These are phyloP conservation scores for Belgica antarctica DNA, from an alignment of 2,888 invertebrate genomes.

Conservation along the genomic window DNA sequence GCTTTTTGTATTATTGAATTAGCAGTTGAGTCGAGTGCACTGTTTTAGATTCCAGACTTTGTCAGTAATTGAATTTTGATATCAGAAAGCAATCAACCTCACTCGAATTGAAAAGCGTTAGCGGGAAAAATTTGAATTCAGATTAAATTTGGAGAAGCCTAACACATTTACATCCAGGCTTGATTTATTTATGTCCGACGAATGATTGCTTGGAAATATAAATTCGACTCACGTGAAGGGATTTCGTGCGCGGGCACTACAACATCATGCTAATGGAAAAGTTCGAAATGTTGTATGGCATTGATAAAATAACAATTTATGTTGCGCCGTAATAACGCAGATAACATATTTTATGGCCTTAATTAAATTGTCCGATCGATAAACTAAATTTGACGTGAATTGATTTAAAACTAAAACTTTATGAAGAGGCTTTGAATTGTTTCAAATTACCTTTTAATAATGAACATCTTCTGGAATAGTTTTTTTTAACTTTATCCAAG, in stretches of 20 bases:
- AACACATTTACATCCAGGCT: constrained; percentile 7
- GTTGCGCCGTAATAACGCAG: neutral
- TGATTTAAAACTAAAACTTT: no score
- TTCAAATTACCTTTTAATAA: no score
- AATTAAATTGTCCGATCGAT: neutral
- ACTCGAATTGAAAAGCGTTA: neutral
- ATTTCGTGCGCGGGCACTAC: no score
- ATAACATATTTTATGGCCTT: constrained; percentile 6
- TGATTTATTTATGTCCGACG: neutral
- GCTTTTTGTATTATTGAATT: neutral
- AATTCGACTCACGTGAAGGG: no score
- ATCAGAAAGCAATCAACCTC: neutral
- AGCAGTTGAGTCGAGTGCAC: neutral
- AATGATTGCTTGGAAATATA: no score
- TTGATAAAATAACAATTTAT: neutral
- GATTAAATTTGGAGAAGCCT: neutral
- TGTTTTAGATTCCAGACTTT: neutral
- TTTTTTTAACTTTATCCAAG: no score
- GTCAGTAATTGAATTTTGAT: neutral
- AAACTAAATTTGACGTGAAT: neutral
- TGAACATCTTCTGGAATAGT: no score
- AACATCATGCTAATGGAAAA: no score
- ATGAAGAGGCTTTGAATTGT: no score
- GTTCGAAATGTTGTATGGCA: neutral
- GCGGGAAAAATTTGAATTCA: neutral